A percentile compares a stretch with the other conserved stretches of the same genome.
phyloP scores from a whole-genome alignment of 2,888 invertebrate species.

The Lumbricus terrestris region DNA sequence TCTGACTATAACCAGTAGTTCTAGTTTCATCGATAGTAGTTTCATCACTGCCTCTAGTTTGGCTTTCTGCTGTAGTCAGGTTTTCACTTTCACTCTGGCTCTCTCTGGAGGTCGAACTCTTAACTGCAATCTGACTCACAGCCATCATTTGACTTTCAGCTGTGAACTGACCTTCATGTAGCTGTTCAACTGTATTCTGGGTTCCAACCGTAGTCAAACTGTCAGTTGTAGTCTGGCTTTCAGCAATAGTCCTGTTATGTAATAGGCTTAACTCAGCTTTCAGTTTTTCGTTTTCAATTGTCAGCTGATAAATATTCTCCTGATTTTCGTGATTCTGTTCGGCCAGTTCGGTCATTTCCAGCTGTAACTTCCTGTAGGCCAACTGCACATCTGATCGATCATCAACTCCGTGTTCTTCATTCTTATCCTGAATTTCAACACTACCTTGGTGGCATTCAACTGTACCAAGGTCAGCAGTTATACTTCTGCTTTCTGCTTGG shows the following conservation, averaged over 20 bases:
- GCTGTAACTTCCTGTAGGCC: neutral
- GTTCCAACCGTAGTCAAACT: neutral
- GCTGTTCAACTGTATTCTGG: neutral
- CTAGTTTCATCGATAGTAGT: neutral
- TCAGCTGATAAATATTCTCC: neutral
- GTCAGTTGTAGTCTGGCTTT: neutral
- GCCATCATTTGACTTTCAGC: neutral
- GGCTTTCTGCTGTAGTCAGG: neutral
- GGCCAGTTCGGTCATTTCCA: neutral
- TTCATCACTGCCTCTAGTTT: neutral
- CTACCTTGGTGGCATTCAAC: neutral
- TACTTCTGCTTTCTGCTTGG: neutral
- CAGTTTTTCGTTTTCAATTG: neutral
- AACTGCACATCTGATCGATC: neutral
- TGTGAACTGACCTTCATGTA: neutral
- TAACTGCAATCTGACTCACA: neutral
- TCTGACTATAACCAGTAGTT: neutral
- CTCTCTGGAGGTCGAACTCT: neutral
- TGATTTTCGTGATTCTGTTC: neutral
- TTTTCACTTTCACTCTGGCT: neutral
- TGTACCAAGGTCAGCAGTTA: neutral
- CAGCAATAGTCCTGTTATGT: neutral
- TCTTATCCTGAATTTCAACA: neutral
- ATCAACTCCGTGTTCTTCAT: neutral
- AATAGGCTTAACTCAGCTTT: neutral